phyloP scores from a whole-genome alignment of 2,797 vertebrate species.

The Labroides dimidiatus region DNA sequence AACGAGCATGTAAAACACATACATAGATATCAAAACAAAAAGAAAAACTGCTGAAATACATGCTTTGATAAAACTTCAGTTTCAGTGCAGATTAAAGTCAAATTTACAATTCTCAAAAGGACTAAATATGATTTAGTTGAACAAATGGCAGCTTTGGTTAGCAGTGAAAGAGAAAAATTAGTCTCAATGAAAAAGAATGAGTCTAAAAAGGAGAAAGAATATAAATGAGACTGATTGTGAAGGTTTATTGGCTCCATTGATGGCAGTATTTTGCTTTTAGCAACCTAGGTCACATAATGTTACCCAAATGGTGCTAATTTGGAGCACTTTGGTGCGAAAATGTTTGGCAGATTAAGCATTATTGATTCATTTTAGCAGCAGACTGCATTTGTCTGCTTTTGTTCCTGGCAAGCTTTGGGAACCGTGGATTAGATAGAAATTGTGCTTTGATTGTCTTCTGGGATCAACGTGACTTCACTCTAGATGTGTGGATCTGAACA shows the following conservation, averaged over 20 bases:
- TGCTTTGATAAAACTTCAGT: conserved; percentile 82
- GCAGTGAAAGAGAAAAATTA: conserved; percentile 44
- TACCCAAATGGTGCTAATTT: conserved; percentile 51
- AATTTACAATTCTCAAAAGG: conserved; percentile 50
- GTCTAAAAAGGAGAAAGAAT: conserved; percentile 1
- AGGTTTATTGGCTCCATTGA: conserved; percentile 44
- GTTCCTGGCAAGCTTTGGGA: too few species aligned
- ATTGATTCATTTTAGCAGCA: conserved; percentile 46
- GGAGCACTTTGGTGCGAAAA: conserved; percentile 58
- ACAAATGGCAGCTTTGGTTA: too few species aligned
- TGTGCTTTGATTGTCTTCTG: too few species aligned
- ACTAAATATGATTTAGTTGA: too few species aligned
- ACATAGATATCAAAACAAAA: conserved; percentile 73
- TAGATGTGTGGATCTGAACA: too few species aligned
- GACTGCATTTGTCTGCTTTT: conserved; percentile 50
- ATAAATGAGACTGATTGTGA: conserved; percentile 35
- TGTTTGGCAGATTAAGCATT: conserved; percentile 49
- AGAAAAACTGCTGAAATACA: conserved; percentile 58
- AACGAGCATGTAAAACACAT: conserved; percentile 48
- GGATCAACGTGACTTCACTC: too few species aligned
- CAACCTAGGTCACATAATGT: conserved; percentile 48
- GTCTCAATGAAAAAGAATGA: conserved; percentile 49
- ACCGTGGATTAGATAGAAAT: too few species aligned
- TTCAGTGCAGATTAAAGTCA: conserved; percentile 80
- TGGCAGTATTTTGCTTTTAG: conserved; percentile 31